Evolutionary conservation across 2,888 invertebrate species (phyloP).

Genomic region (Sphecodes monilicornis): DNA sequence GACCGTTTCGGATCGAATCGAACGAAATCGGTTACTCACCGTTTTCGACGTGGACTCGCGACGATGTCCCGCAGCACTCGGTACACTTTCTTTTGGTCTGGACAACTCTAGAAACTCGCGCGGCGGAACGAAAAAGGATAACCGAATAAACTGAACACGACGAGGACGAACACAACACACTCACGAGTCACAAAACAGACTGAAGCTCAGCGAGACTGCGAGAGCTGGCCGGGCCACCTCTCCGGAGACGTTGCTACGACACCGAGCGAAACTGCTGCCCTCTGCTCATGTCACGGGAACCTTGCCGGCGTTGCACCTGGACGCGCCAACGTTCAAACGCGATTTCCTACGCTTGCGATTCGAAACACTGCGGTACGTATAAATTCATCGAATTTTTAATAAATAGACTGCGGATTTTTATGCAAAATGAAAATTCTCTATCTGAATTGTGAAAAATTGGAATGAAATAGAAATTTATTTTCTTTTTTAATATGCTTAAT

Average conservation of each 20-base stretch:
- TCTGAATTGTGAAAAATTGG: too few relatives aligned
- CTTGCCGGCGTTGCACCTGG: background rate
- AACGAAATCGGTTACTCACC: conserved; percentile 43
- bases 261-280: conserved; percentile 37
- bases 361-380: background rate
- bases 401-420: too few relatives aligned
- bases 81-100: conserved; percentile 17
- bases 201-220: conserved; percentile 67
- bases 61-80: conserved; percentile 1
- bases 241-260: conserved; percentile 48
- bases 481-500: too few relatives aligned
- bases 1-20: background rate
- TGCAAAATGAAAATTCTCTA: too few relatives aligned
- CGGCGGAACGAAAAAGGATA: conserved; percentile 37
- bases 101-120: conserved; percentile 50
- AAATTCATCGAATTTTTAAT: background rate
- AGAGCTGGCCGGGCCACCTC: conserved; percentile 46
- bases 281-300: conserved; percentile 1
- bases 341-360: background rate
- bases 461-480: too few relatives aligned
- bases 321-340: conserved; percentile 37
- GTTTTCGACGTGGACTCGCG: conserved; percentile 24
- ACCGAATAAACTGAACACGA: conserved; percentile 54
- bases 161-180: conserved; percentile 69
- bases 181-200: conserved; percentile 78